Conservation (phyloP, 2,797 vertebrate genomes). For the Centropyge bicolor region DNA sequence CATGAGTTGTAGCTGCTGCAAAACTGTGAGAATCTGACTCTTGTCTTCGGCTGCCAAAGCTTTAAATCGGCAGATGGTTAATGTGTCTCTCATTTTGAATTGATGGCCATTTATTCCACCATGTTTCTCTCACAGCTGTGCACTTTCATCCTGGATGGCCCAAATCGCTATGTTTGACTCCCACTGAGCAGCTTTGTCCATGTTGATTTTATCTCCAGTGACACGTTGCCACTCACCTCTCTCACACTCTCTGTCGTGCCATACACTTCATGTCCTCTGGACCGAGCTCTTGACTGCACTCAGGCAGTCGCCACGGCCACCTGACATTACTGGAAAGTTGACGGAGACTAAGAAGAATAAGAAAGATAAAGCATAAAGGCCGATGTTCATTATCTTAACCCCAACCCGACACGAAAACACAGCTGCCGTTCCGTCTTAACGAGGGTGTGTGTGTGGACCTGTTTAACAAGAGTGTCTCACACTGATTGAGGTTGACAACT, state of each 20-base stretch:
- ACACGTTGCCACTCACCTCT: neutral
- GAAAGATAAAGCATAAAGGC: neutral
- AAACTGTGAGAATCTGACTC: too few relatives aligned
- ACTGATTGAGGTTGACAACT: constrained; percentile 1
- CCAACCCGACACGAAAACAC: neutral
- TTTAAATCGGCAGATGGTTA: neutral
- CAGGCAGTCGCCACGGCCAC: neutral
- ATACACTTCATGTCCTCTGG: constrained; percentile 12
- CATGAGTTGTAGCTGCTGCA: neutral
- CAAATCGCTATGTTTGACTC: too few relatives aligned
- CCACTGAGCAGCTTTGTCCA: neutral
- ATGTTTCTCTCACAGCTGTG: neutral
- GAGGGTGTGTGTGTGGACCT: constrained; percentile 1
- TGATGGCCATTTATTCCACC: neutral
- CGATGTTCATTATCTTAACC: neutral
- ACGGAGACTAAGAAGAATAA: neutral
- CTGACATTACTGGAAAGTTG: constrained; percentile 17
- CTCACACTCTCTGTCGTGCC: neutral
- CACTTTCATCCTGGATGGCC: neutral
- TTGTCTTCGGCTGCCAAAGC: neutral
- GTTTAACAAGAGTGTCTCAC: neutral
- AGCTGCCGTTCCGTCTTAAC: neutral
- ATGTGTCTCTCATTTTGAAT: neutral
- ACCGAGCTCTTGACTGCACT: constrained; percentile 14
- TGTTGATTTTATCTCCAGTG: constrained; percentile 30